Base-by-base conservation (phyloP, 2,888 invertebrate species). In the Ichneumoninae sp. region DNA sequence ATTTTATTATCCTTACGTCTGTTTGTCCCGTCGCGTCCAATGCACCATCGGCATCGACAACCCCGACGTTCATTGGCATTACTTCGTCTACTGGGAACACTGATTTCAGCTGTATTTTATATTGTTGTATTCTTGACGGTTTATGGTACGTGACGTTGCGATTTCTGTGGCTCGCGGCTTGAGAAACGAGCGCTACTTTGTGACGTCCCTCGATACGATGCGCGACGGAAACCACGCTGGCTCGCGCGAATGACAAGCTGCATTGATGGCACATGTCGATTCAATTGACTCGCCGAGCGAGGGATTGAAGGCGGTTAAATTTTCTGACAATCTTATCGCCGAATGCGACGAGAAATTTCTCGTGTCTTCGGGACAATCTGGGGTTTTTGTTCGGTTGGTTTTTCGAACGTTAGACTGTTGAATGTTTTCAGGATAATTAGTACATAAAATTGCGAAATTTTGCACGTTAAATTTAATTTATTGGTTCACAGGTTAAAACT, bases 1-100 rank as follows among this genome's bases (percentile, higher is more conserved):
- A 83, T 83, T 83, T 80, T 76, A 80, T 83, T 83, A 83, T 83
- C 83, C 76, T 26, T 57, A 71, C 69, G 72, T 79, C 54, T 75
- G 82, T 47, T 66, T n/a, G 33, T 33, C 50, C 26, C 36, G 62
- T 16, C 57, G 33, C 57, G 22, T 33, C 8, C 57, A 57, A 22
- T 57, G 57, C 57, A 33, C 30, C 33, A 65, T 75, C 83, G 52
- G 50, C 57, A 80, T 83, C 75, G 80, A 83, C 83, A 76, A 44
- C 6, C 13, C 75, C 75, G 60, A 70, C 52, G 79, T 80, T 71
- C 75, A 75, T 72, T 76, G 70, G 44, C 40, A 62, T 74, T 40
- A 52, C 78, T 78, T 78, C 54, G 47, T 47, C 77, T 22, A 16
- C 50, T 33, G 40, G 30, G 5, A 68, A 77, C 54, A 52, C 50